Conservation (phyloP, 2,888 invertebrate species). For the Tenodera sinensis region DNA sequence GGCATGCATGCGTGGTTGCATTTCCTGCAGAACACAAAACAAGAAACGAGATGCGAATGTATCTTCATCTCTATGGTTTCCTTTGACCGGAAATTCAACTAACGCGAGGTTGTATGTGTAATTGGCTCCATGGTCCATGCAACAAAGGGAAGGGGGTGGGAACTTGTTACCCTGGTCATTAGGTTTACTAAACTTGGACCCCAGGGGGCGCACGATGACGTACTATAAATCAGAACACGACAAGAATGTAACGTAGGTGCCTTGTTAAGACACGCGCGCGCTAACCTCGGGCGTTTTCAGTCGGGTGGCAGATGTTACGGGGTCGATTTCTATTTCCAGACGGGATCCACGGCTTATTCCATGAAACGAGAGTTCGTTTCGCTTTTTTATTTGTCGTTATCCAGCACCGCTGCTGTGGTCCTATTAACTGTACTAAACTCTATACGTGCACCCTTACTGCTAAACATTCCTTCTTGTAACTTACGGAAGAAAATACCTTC, state of each 20-base stretch:
- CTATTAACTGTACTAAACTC: too few relatives aligned
- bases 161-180: not conserved
- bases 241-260: not conserved
- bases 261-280: not conserved
- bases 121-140: not conserved
- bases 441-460: too few relatives aligned
- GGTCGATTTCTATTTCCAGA: not conserved
- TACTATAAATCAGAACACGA: not conserved
- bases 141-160: not conserved
- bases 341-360: not conserved
- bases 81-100: not conserved
- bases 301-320: not conserved
- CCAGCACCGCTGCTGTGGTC: too few relatives aligned
- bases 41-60: not conserved
- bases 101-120: not conserved
- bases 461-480: too few relatives aligned
- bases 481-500: too few relatives aligned
- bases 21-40: not conserved
- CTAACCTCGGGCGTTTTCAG: not conserved
- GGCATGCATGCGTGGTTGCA: not conserved
- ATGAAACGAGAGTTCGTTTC: too few relatives aligned
- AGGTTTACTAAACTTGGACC: not conserved
- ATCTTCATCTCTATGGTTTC: not conserved
- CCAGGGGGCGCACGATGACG: not conserved
- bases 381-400: too few relatives aligned